Conservation (phyloP, 2,888 invertebrate species). For the Phragmatobia fuliginosa region DNA sequence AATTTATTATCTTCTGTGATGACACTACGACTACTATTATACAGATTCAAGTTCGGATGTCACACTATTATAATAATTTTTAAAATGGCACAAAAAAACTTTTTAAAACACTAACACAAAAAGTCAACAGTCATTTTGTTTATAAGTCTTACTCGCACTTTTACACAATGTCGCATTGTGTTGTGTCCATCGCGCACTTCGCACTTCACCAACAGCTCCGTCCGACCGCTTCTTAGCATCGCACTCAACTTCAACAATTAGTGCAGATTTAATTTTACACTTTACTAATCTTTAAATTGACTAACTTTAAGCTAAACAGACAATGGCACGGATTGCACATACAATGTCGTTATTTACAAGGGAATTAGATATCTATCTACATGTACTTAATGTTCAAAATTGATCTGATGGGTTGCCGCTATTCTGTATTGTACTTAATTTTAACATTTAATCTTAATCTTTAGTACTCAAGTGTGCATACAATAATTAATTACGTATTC, state of each 20-base stretch:
- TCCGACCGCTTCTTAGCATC: conserved; percentile 46
- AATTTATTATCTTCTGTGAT: conserved; percentile 84
- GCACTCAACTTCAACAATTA: conserved; percentile 53
- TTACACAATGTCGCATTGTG: conserved; percentile 55
- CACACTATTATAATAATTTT: conserved; percentile 82
- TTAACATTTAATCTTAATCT: conserved; percentile 75
- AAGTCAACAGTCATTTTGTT: conserved; percentile 78
- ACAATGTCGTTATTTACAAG: conserved; percentile 81
- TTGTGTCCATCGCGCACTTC: conserved; percentile 58
- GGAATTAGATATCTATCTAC: conserved; percentile 75
- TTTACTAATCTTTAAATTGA: conserved; percentile 77
- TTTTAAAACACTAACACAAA: conserved; percentile 86
- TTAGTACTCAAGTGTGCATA: conserved; percentile 81
- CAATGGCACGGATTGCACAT: conserved; percentile 87
- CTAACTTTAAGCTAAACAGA: conserved; percentile 84
- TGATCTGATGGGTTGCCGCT: conserved; percentile 75
- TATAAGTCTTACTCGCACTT: conserved; percentile 74
- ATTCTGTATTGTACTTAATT: conserved; percentile 74
- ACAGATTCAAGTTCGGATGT: conserved; percentile 87
- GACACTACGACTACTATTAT: conserved; percentile 82
- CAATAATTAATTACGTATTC: conserved; percentile 79
- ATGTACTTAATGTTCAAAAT: conserved; percentile 68
- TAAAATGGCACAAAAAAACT: conserved; percentile 86
- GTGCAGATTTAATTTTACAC: conserved; percentile 53
- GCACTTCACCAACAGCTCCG: conserved; percentile 55